Conservation (phyloP, 2,888 invertebrate genomes). For the Portevinia maculata region DNA sequence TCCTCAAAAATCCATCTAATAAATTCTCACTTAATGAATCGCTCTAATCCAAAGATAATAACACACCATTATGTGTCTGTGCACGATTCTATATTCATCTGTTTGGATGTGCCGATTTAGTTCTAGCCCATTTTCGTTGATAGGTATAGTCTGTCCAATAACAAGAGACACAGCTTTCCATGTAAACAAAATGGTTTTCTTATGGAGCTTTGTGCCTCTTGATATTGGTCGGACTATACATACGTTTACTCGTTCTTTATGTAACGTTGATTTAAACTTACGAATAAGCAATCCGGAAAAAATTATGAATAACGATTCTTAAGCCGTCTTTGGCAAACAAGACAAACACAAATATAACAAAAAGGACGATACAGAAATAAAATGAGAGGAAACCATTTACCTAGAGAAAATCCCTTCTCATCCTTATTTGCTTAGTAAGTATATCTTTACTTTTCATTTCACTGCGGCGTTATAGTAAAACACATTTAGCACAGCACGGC, state of each 20-base stretch:
- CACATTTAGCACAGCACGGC: conserved; percentile 40
- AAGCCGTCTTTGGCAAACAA: conserved; percentile 61
- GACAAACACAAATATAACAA: conserved; percentile 25
- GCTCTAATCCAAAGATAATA: conserved; percentile 61
- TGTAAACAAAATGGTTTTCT: too few relatives aligned
- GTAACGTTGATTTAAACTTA: conserved; percentile 11
- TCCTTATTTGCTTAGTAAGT: conserved; percentile 51
- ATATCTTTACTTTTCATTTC: conserved; percentile 16
- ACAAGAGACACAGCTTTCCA: too few relatives aligned
- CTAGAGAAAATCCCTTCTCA: conserved; percentile 44
- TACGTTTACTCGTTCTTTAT: conserved; percentile 8
- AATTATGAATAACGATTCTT: conserved; percentile 61
- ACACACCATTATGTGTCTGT: conserved; percentile 48
- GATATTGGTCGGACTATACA: too few relatives aligned
- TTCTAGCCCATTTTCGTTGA: neutral
- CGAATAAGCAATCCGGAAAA: conserved; percentile 32
- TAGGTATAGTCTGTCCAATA: too few relatives aligned
- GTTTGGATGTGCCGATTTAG: conserved; percentile 16
- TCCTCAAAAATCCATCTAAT: conserved; percentile 36
- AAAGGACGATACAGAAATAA: conserved; percentile 15
- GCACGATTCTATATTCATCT: conserved; percentile 22
- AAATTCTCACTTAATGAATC: conserved; percentile 51
- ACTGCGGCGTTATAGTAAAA: conserved; percentile 53
- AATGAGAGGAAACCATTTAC: conserved; percentile 30
- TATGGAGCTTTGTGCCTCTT: too few relatives aligned